phyloP scores from a whole-genome alignment of 2,113 vertebrate species.

The Pollachius pollachius region DNA sequence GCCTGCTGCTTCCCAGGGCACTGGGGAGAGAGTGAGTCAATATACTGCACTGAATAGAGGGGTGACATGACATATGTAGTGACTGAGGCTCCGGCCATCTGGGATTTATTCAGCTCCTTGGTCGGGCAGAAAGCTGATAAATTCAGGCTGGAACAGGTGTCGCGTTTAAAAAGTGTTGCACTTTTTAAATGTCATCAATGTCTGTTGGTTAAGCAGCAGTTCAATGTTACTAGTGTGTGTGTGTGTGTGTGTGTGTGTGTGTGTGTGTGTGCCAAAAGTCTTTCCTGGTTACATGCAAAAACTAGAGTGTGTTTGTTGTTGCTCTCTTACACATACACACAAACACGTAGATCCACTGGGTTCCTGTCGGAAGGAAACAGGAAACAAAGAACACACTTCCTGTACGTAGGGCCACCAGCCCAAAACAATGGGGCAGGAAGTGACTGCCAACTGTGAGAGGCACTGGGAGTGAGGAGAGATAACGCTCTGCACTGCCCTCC shows the following conservation, averaged over 20 bases:
- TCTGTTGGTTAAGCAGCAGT: slow-evolving; percentile 14
- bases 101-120: slow-evolving; percentile 39
- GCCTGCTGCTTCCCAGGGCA: slow-evolving; percentile 27
- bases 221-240: neutral
- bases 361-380: neutral
- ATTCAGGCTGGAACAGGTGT: slow-evolving; percentile 53
- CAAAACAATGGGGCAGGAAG: neutral
- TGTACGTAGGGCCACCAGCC: neutral
- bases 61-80: slow-evolving; percentile 48
- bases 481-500: neutral
- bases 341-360: slow-evolving; percentile 4
- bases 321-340: neutral
- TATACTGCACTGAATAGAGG: slow-evolving; percentile 44
- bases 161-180: slow-evolving; percentile 26
- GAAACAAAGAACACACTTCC: neutral
- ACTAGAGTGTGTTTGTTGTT: slow-evolving; percentile 38
- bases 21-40: slow-evolving; percentile 47
- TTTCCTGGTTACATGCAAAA: slow-evolving; percentile 57
- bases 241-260: slow-evolving; percentile 10
- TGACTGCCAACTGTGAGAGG: neutral
- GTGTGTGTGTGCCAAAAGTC: slow-evolving; percentile 19
- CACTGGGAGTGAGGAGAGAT: neutral
- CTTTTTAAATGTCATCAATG: slow-evolving; percentile 7
- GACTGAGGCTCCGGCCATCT: slow-evolving; percentile 31
- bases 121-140: slow-evolving; percentile 45